Base-by-base conservation (phyloP, 2,797 vertebrate species). In the Serranus cabrilla region DNA sequence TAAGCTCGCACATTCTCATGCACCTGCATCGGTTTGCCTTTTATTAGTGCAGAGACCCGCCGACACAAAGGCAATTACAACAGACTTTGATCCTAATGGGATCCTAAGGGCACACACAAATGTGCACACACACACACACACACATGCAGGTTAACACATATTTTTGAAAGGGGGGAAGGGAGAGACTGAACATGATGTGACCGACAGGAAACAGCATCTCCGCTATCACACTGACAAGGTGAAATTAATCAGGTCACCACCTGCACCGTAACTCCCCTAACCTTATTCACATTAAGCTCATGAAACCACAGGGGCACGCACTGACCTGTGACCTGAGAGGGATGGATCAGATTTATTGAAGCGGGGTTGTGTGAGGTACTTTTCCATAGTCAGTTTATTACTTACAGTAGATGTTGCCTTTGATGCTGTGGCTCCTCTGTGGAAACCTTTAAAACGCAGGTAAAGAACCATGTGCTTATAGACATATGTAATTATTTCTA, bases 21-120 rank as follows among this genome's bases (percentile, higher is more conserved):
- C 89, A 91, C 88, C 91, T 91, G 91, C 90, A 82, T 64, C 31
- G 25, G 62, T 76, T 87, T 74, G 78, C 65, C 85, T 92, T 93
- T 92, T 90, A 93, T 91, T 87, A 92, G 87, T 13, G 84, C 78
- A 61, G 87, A 90, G 87, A 87, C 84, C 82, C 62, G 39, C 77
- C 21, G 79, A 92, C 89, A 92, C 91, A 93, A 89, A 92, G 90
- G 87, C 85, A 91, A 90, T 87, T 91, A 91, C 83, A 65, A 64
- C 71, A 81, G 81, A 89, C 90, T 93, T 91, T 93, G 89, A 93
- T 91, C 86, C 85, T 83, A 81, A 88, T 71, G 71, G 68, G 82
- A 84, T 85, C 78, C 63, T 80, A 64, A 79, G 77, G 82, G 77
- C 70, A 64, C 47, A 20, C 57, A 68, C 54, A 67, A 51, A 83